Evolutionary conservation across 2,797 vertebrate species (phyloP), one percentile per base, ranked within the genome.

Genomic region (Sebastes oblongus): DNA sequence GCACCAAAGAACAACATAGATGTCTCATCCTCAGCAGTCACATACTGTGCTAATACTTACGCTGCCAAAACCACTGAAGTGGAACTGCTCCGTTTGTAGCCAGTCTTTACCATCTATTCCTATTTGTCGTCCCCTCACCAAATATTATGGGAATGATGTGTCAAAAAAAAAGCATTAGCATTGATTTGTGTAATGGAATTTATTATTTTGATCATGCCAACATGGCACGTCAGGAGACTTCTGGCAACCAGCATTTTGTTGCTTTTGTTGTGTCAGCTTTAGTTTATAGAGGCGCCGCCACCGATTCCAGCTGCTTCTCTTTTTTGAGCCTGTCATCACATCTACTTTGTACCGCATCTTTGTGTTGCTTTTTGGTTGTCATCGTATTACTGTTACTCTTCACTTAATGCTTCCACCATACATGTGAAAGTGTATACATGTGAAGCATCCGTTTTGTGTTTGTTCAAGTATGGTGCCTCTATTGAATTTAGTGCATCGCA

Each of bases 251-350:
- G 92, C 82, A 82, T 91, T 93, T 91, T 91, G 88, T 92, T 89
- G 92, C 91, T 94, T 95, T 90, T 91, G 91, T 93, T 91, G 90
- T 90, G 90, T 92, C 92, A 91, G 93, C 93, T 93, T 87, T 91
- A 92, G 92, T 90, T 89, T 93, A 46, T 46, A 97, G 96, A 96
- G 97, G 96, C 96, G 96, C 97, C 96, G 94, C 95, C 97, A 96
- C 96, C 95, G 96, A 96, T 96, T 96, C 96, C 96, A 95, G 97
- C 96, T 97, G 96, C 97, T 97, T 97, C 96, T 96, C 96, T 96
- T 94, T 92, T 94, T 96, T 96, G 93, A 97, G 91, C 97, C 97
- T 96, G 96, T 97, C 97, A 96, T 96, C 97, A 98, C 97, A 96
- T 97, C 96, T 97, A 97, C 96, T 97, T 96, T 96, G 92, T 93